Evolutionary conservation across 2,113 vertebrate species (phyloP).

Genomic region (Oryzias celebensis): DNA sequence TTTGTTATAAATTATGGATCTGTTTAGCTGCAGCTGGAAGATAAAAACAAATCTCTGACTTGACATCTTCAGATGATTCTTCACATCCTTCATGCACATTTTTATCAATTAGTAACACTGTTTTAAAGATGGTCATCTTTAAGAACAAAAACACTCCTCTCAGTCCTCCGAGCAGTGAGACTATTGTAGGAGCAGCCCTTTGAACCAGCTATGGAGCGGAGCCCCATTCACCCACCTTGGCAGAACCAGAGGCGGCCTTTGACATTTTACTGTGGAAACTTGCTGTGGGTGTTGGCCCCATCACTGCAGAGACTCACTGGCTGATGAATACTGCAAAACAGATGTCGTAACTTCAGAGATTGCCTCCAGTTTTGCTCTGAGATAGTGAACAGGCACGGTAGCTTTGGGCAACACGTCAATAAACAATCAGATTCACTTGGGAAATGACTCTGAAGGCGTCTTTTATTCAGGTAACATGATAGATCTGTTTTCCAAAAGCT

Average conservation of each 20-base stretch:
- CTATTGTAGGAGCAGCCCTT: slow-evolving; percentile 42
- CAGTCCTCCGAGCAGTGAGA: slow-evolving; percentile 32
- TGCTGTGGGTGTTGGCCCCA: slow-evolving; percentile 67
- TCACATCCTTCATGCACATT: neutral
- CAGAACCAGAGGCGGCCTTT: slow-evolving; percentile 37
- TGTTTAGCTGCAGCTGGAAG: slow-evolving; percentile 8
- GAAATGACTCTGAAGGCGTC: slow-evolving; percentile 6
- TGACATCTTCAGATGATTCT: neutral
- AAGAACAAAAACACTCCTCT: neutral
- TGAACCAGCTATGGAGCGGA: slow-evolving; percentile 26
- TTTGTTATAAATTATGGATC: neutral
- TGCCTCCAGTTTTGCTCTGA: slow-evolving; percentile 10
- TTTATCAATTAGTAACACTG: neutral
- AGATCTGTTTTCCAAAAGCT: slow-evolving; percentile 57
- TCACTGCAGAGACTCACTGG: slow-evolving; percentile 35
- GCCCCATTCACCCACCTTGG: slow-evolving; percentile 42
- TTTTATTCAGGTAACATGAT: slow-evolving; percentile 59
- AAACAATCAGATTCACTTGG: slow-evolving; percentile 33
- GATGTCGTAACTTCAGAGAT: slow-evolving; percentile 40
- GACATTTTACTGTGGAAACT: slow-evolving; percentile 71
- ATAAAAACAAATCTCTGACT: neutral
- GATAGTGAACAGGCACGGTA: slow-evolving; percentile 28
- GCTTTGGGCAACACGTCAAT: slow-evolving; percentile 39
- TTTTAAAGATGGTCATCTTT: slow-evolving; percentile 19
- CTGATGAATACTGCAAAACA: slow-evolving; percentile 54